These are phyloP conservation scores for Strongylocentrotus purpuratus DNA, from an alignment of 35 echinoderm and acorn worm genomes.

Conservation along the genomic window DNA sequence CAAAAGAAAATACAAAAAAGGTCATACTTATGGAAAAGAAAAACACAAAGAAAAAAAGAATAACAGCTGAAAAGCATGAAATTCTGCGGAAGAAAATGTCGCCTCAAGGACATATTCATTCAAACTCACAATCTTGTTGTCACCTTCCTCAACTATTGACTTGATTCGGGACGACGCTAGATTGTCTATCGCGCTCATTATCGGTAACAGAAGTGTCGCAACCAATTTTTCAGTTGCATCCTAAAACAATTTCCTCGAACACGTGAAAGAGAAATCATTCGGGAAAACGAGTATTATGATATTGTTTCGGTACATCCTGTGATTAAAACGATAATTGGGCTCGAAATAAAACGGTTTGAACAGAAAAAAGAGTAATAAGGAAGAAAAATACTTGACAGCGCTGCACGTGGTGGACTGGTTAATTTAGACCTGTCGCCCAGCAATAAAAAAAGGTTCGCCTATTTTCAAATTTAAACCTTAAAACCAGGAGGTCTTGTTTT, in stretches of 20 bases:
- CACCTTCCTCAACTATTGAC: background rate
- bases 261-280: background rate
- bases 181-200: background rate
- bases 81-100: background rate
- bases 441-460: background rate
- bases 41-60: background rate
- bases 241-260: background rate
- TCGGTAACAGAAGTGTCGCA: background rate
- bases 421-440: background rate
- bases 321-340: background rate
- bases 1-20: background rate
- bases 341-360: background rate
- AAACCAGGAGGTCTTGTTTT: background rate
- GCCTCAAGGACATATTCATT: background rate
- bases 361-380: background rate
- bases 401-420: background rate
- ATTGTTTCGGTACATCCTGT: background rate
- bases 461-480: background rate
- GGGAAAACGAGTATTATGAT: background rate
- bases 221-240: background rate
- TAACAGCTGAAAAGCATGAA: background rate
- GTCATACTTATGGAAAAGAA: background rate
- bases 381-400: background rate
- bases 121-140: background rate
- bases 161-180: background rate